These are phyloP conservation scores for Benthosema pterotum DNA, from an alignment of 2,797 vertebrate species.

Conservation along the genomic window DNA sequence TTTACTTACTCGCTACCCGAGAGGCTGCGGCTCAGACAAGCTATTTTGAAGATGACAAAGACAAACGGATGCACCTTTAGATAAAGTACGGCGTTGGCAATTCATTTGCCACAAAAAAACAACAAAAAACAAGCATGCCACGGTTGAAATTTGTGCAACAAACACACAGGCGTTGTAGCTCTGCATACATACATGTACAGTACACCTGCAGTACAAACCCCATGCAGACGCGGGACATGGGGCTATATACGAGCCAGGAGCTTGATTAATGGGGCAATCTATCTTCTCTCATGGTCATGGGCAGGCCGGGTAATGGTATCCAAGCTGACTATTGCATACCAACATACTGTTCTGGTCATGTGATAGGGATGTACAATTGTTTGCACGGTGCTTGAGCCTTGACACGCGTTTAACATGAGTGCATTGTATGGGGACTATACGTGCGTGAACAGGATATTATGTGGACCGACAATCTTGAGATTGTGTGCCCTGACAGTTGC, in stretches of 20 bases:
- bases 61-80: slow-evolving; percentile 17
- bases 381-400: slow-evolving; percentile 26
- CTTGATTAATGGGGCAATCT: slow-evolving; percentile 65
- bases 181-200: slow-evolving; percentile 6
- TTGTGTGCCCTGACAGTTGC: neutral
- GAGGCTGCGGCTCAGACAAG: slow-evolving; percentile 14
- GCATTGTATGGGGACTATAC: slow-evolving; percentile 2
- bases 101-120: neutral
- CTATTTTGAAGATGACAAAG: slow-evolving; percentile 7
- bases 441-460: slow-evolving; percentile 4
- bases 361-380: slow-evolving; percentile 40
- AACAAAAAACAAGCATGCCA: neutral
- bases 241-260: slow-evolving; percentile 41
- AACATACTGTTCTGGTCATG: slow-evolving; percentile 23
- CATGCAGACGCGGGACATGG: slow-evolving; percentile 49
- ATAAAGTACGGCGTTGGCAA: neutral
- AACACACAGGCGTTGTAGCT: neutral
- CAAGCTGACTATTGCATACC: slow-evolving; percentile 46
- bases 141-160: neutral
- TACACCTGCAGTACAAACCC: slow-evolving; percentile 15
- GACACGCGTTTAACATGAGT: neutral
- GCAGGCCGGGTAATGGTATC: slow-evolving; percentile 49
- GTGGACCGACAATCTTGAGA: neutral
- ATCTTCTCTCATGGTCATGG: slow-evolving; percentile 62
- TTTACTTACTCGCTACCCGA: slow-evolving; percentile 32